Evolutionary conservation across 2,113 vertebrate species (phyloP).

Genomic region (Acrocephalus arundinaceus): DNA sequence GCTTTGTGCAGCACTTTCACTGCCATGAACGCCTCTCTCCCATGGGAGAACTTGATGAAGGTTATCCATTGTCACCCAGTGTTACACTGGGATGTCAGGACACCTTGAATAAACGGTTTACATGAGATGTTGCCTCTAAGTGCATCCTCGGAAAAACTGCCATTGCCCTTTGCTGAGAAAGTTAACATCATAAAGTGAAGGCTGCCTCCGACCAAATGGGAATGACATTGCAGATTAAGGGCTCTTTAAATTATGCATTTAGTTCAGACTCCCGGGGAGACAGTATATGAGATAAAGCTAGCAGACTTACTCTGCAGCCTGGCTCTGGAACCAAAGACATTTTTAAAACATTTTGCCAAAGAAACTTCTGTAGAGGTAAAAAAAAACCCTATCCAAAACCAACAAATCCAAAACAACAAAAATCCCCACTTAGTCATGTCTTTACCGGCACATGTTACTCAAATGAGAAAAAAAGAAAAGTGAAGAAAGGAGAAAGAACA

Average conservation of each 20-base stretch:
- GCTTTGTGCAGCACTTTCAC: slow-evolving; percentile 15
- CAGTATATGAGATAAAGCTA: slow-evolving; percentile 58
- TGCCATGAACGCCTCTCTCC: not conserved
- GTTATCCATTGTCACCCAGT: slow-evolving; percentile 61
- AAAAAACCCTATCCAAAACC: not conserved
- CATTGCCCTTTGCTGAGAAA: slow-evolving; percentile 76
- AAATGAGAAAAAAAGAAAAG: not conserved
- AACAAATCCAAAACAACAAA: not conserved
- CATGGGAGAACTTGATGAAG: slow-evolving; percentile 51
- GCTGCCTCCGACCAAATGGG: slow-evolving; percentile 76
- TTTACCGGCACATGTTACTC: not conserved
- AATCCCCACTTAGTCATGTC: not conserved
- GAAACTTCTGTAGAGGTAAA: slow-evolving; percentile 2
- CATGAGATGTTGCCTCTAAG: slow-evolving; percentile 50
- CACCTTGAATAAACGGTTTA: slow-evolving; percentile 67
- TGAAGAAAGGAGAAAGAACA: not conserved
- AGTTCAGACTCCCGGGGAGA: slow-evolving; percentile 75
- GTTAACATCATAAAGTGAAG: slow-evolving; percentile 79
- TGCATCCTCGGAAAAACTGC: slow-evolving; percentile 54
- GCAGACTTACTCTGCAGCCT: slow-evolving; percentile 33
- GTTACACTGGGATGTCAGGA: slow-evolving; percentile 51
- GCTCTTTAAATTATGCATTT: slow-evolving; percentile 78
- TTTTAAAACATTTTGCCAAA: slow-evolving; percentile 5
- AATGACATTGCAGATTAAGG: slow-evolving; percentile 78
- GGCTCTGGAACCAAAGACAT: not conserved